Percentiles rank a stretch among this genome's conserved stretches.
These are phyloP conservation scores for Epinephelus cyanopodus DNA, from an alignment of 2,113 vertebrate genomes.

Conservation along the genomic window DNA sequence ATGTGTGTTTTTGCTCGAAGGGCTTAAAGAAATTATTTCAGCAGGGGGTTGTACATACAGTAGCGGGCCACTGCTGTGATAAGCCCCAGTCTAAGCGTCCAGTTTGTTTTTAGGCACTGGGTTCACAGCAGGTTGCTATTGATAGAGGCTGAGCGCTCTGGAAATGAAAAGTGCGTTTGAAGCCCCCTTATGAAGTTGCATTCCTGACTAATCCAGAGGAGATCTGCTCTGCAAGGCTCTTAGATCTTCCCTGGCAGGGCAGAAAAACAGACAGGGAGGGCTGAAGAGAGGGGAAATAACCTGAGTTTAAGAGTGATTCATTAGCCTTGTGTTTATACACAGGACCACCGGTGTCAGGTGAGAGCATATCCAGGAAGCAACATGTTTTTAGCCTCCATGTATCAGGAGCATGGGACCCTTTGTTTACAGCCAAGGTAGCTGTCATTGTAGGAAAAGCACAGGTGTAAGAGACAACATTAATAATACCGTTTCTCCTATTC, in stretches of 20 bases:
- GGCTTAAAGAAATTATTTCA: conserved; percentile 3
- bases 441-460: neutral
- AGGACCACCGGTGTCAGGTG: too few species aligned
- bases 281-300: neutral
- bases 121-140: conserved; percentile 47
- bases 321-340: conserved; percentile 17
- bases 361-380: too few species aligned
- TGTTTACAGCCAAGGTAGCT: too few species aligned
- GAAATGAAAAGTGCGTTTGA: conserved; percentile 61
- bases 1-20: neutral
- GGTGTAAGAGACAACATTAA: neutral
- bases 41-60: conserved; percentile 30
- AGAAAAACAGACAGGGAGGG: conserved; percentile 18
- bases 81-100: conserved; percentile 34
- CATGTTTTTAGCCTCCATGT: too few species aligned
- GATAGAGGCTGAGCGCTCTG: conserved; percentile 40
- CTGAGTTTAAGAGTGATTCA: conserved; percentile 10
- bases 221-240: conserved; percentile 9
- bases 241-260: neutral
- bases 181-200: conserved; percentile 56
- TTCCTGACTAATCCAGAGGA: conserved; percentile 66
- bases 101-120: conserved; percentile 59
- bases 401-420: too few species aligned
- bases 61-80: conserved; percentile 49
- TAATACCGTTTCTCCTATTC: neutral